These are phyloP conservation scores for Drosophila miranda DNA, from an alignment of 1,140 invertebrate genomes.

Conservation along the genomic window DNA sequence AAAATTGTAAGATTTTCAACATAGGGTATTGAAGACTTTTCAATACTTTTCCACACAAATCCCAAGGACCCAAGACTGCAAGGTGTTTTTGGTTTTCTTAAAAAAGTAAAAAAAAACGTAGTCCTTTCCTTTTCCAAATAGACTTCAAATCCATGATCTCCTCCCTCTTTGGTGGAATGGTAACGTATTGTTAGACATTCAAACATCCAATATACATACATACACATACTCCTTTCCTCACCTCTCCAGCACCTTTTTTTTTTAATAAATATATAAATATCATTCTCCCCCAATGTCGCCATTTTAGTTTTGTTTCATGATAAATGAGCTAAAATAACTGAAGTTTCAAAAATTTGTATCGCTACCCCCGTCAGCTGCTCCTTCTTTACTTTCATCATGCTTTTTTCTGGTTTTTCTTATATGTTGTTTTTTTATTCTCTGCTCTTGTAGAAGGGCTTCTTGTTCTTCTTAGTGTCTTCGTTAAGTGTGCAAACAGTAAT, in stretches of 20 bases:
- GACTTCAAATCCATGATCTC: too few species aligned
- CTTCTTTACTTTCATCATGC: not conserved
- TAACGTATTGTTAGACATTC: constrained; percentile 55
- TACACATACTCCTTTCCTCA: not conserved
- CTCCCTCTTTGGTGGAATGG: constrained; percentile 1
- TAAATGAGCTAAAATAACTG: constrained; percentile 67
- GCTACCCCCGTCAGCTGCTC: not conserved
- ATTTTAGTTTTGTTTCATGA: constrained; percentile 53
- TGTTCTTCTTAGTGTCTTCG: constrained; percentile 48
- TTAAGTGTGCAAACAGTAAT: constrained; percentile 76
- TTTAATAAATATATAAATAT: too few species aligned
- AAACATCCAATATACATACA: constrained; percentile 13
- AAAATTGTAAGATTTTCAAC: too few species aligned
- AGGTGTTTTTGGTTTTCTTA: too few species aligned
- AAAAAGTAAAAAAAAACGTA: too few species aligned
- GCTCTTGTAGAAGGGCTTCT: not conserved
- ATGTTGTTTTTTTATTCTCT: constrained; percentile 9
- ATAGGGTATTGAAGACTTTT: too few species aligned
- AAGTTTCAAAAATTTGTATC: constrained; percentile 50
- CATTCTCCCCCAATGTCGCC: not conserved
- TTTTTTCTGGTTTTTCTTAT: constrained; percentile 2
- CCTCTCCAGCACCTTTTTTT: not conserved
- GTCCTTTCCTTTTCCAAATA: not conserved
- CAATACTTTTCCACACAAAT: too few species aligned
- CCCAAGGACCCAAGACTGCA: too few species aligned